phyloP scores from a whole-genome alignment of 1,140 invertebrate species.

The Lethrus apterus region DNA sequence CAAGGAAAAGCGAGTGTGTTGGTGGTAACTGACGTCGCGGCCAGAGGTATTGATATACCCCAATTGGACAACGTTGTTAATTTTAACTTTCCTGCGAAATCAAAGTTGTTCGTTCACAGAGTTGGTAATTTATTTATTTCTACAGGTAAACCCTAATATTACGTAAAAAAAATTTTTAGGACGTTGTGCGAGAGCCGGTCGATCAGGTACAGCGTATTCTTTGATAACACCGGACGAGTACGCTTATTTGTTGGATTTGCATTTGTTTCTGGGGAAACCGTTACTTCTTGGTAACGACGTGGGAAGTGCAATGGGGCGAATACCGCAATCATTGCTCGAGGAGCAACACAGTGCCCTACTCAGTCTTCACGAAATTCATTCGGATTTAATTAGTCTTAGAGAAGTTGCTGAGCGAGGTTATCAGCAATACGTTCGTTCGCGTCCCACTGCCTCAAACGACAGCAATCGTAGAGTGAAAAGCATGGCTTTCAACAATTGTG shows the following conservation, averaged over 20 bases:
- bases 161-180: conserved; percentile 47
- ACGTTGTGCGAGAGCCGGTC: conserved; percentile 91
- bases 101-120: conserved; percentile 96
- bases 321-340: conserved; percentile 78
- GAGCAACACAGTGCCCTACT: conserved; percentile 74
- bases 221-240: conserved; percentile 85
- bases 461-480: conserved; percentile 80
- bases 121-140: conserved; percentile 60
- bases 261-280: conserved; percentile 83
- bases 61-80: conserved; percentile 95
- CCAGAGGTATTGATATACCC: conserved; percentile 95
- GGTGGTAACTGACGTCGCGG: conserved; percentile 95
- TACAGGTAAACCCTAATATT: background rate
- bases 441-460: conserved; percentile 80
- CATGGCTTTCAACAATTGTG: conserved; percentile 45
- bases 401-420: conserved; percentile 83
- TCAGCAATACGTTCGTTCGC: conserved; percentile 79
- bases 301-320: conserved; percentile 58
- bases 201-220: conserved; percentile 82
- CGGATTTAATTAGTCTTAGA: conserved; percentile 62
- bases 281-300: conserved; percentile 45
- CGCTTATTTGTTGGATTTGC: conserved; percentile 86
- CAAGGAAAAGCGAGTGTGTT: conserved; percentile 70
- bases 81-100: conserved; percentile 93
- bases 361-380: conserved; percentile 60